Conservation (phyloP, 1,140 invertebrate species). For the Pantala flavescens region DNA sequence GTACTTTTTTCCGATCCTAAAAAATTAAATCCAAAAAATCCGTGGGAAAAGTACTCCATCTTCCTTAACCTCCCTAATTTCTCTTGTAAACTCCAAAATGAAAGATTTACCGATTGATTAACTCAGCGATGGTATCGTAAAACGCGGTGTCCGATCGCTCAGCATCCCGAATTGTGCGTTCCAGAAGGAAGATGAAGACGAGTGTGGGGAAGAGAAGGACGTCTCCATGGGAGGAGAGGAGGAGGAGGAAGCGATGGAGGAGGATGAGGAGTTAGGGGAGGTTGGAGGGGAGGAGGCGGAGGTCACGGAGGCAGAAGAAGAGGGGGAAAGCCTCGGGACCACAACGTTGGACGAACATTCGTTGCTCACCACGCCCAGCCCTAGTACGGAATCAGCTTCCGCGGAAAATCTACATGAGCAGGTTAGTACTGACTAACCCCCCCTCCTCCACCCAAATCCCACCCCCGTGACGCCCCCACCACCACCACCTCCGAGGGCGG, state of each 20-base stretch:
- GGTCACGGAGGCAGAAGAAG: not conserved
- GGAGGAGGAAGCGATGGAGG: not conserved
- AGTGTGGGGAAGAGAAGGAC: not conserved
- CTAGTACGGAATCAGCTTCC: not conserved
- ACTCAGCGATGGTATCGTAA: too few species aligned
- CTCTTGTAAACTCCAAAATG: too few species aligned
- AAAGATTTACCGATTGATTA: too few species aligned
- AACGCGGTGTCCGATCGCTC: too few species aligned
- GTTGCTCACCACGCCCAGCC: not conserved
- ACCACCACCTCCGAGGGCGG: too few species aligned
- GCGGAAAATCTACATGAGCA: not conserved
- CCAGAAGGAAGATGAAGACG: not conserved
- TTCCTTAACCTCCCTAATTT: too few species aligned
- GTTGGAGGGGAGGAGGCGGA: not conserved
- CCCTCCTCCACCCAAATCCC: not conserved
- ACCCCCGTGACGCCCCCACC: not conserved
- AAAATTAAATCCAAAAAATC: too few species aligned
- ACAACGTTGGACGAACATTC: constrained; percentile 9
- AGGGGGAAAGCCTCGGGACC: not conserved
- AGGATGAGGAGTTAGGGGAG: not conserved
- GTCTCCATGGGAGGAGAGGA: not conserved
- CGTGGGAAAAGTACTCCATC: too few species aligned
- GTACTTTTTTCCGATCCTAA: too few species aligned
- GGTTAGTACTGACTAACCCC: not conserved
- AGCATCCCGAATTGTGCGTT: too few species aligned